Conservation (phyloP, 2,797 vertebrate species). For the Hydrocynus forskahlii region DNA sequence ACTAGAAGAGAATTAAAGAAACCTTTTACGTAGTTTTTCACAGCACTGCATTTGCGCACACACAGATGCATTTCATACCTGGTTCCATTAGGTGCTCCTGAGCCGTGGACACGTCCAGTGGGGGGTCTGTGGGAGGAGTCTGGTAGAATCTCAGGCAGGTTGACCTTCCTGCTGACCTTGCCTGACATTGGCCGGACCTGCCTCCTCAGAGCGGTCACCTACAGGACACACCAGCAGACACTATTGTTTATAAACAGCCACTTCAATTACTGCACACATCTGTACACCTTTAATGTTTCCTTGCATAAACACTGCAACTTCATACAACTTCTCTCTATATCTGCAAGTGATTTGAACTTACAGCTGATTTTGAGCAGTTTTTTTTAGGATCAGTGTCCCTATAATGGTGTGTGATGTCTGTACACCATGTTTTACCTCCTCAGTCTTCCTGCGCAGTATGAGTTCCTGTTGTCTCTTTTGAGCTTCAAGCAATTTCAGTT, state of each 20-base stretch:
- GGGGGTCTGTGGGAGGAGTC: slow-evolving; percentile 83
- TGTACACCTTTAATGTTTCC: no score
- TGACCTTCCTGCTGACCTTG: slow-evolving; percentile 84
- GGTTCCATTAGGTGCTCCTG: slow-evolving; percentile 79
- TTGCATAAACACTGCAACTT: no score
- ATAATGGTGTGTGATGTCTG: neutral
- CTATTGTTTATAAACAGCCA: no score
- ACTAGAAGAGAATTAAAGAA: no score
- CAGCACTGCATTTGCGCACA: neutral
- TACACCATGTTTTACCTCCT: slow-evolving; percentile 83
- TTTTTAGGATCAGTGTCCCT: no score
- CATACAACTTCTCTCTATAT: no score
- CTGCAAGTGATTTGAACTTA: no score
- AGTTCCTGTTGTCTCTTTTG: slow-evolving; percentile 97
- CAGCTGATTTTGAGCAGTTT: no score
- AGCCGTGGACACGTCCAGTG: slow-evolving; percentile 83
- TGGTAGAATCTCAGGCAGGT: slow-evolving; percentile 79
- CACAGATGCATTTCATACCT: slow-evolving; percentile 69
- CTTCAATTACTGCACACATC: no score
- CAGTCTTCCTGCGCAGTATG: slow-evolving; percentile 91
- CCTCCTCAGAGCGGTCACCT: slow-evolving; percentile 93
- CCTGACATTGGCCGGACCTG: slow-evolving; percentile 93
- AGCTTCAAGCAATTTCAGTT: slow-evolving; percentile 91
- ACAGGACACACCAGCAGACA: slow-evolving; percentile 42
- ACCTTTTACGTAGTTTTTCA: no score